Conservation (phyloP, 2,888 invertebrate species). For the Xanthia icteritia region DNA sequence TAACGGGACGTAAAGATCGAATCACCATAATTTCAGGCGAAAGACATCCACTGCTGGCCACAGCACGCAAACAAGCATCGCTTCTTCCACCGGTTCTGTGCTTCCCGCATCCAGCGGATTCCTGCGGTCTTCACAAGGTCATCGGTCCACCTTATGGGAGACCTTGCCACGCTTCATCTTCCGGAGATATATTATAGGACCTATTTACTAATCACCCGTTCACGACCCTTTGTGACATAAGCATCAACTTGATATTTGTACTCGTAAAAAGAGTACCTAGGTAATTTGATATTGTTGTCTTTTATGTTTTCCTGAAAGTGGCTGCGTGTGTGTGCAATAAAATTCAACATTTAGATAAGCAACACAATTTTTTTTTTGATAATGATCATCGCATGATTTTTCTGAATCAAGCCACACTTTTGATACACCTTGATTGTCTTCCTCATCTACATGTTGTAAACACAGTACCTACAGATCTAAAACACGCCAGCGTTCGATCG, state of each 20-base stretch:
- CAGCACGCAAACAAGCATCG: neutral
- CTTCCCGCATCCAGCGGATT: neutral
- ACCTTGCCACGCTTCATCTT: neutral
- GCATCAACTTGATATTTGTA: neutral
- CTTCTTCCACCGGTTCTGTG: neutral
- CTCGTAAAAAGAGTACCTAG: no score
- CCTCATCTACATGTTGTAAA: slow-evolving; percentile 10
- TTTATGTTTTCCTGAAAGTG: neutral
- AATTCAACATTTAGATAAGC: neutral
- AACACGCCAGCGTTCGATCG: neutral
- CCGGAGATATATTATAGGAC: neutral
- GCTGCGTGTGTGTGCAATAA: neutral
- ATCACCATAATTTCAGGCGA: neutral
- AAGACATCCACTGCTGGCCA: neutral
- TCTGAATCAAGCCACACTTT: neutral
- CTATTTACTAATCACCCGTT: neutral
- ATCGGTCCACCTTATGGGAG: neutral
- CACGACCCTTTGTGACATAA: neutral
- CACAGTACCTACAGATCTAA: slow-evolving; percentile 7
- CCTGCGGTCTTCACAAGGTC: neutral
- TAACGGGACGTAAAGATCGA: neutral
- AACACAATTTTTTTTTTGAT: neutral
- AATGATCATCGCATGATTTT: neutral
- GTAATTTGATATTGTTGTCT: neutral
- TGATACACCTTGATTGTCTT: neutral